Conservation (phyloP, 2,888 invertebrate genomes). For the Frankliniella fusca region DNA sequence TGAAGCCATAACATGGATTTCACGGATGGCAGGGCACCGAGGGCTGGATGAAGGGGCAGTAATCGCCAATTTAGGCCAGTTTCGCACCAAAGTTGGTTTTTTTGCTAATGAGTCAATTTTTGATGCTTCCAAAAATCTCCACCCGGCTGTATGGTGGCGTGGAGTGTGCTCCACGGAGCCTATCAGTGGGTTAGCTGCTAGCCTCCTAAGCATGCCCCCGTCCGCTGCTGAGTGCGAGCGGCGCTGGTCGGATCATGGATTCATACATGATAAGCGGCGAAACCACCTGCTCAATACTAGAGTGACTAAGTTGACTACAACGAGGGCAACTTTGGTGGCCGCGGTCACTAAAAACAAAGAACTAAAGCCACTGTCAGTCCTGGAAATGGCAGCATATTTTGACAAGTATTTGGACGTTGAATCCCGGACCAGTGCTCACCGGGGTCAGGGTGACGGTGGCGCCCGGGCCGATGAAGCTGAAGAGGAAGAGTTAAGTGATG, state of each 20-base stretch:
- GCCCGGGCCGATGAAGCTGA: not conserved
- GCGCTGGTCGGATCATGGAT: not conserved
- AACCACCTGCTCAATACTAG: not conserved
- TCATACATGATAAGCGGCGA: not conserved
- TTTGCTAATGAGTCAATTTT: not conserved
- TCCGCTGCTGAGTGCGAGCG: not conserved
- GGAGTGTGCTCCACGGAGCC: not conserved
- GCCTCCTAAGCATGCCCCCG: not conserved
- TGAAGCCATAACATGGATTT: not conserved
- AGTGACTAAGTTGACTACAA: not conserved
- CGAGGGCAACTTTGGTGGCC: not conserved
- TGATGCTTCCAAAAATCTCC: not conserved
- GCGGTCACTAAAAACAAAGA: not conserved
- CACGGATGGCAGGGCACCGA: not conserved
- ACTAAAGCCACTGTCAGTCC: not conserved
- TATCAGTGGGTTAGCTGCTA: not conserved
- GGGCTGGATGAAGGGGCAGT: not conserved
- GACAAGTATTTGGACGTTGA: not conserved
- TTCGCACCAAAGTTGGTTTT: not conserved
- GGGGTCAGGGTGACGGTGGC: not conserved
- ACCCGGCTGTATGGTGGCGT: not conserved
- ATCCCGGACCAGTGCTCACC: no score
- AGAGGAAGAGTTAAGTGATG: not conserved
- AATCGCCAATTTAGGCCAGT: not conserved
- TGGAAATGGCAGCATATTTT: not conserved